These are phyloP conservation scores for Cephus spinipes DNA, from an alignment of 2,888 invertebrate genomes.

Conservation along the genomic window DNA sequence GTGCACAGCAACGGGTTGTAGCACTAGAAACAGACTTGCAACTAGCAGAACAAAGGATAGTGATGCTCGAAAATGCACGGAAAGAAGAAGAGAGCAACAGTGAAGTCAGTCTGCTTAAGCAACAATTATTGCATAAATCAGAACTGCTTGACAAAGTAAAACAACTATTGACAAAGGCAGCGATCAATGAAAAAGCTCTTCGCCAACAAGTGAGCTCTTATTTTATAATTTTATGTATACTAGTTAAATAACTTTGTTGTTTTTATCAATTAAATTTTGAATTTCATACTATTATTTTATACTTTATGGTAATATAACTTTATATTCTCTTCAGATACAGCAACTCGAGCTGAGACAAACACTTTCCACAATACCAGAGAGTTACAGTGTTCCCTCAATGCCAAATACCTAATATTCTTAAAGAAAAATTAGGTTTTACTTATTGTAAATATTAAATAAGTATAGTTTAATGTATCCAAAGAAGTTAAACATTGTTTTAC, in stretches of 20 bases:
- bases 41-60: slow-evolving; percentile 50
- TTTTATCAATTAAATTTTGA: background rate
- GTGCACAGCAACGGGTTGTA: slow-evolving; percentile 47
- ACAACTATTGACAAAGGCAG: slow-evolving; percentile 73
- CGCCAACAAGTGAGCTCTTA: slow-evolving; percentile 69
- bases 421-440: background rate
- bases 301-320: background rate
- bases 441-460: background rate
- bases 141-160: slow-evolving; percentile 75
- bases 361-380: slow-evolving; percentile 57
- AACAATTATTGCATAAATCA: slow-evolving; percentile 72
- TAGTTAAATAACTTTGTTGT: background rate
- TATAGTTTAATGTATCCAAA: background rate
- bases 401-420: background rate
- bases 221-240: background rate
- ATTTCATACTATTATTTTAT: slow-evolving; percentile 6
- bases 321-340: slow-evolving; percentile 47
- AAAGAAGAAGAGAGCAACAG: slow-evolving; percentile 62
- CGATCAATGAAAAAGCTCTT: slow-evolving; percentile 74
- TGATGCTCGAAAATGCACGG: slow-evolving; percentile 57
- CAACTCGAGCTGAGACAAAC: slow-evolving; percentile 56
- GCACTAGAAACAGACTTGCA: slow-evolving; percentile 54
- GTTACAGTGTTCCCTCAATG: slow-evolving; percentile 28
- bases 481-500: background rate
- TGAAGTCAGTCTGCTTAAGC: slow-evolving; percentile 69